These are phyloP conservation scores for Apostichopus japonicus DNA, from an alignment of 35 echinoderm and acorn worm genomes.

Conservation along the genomic window DNA sequence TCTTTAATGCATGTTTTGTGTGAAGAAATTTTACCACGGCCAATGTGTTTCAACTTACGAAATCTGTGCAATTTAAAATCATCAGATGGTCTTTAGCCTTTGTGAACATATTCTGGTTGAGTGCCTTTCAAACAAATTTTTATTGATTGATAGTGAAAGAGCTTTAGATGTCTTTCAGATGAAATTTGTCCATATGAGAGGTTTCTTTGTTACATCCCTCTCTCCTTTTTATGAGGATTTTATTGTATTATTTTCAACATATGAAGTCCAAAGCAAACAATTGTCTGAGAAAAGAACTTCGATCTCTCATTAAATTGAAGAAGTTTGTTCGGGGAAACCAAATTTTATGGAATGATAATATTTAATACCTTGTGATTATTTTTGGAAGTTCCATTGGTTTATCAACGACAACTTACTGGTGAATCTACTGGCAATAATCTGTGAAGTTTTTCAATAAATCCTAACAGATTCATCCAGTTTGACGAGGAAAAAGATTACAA, in stretches of 20 bases:
- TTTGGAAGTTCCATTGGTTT: not conserved
- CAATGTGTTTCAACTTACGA: not conserved
- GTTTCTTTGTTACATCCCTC: not conserved
- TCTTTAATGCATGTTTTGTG: not conserved
- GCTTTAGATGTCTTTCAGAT: not conserved
- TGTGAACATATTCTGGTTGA: not conserved
- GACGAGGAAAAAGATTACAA: not conserved
- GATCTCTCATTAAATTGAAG: not conserved
- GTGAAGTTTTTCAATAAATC: not conserved
- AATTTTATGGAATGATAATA: not conserved
- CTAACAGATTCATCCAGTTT: not conserved
- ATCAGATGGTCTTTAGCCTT: not conserved
- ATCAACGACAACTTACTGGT: not conserved
- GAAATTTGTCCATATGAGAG: not conserved
- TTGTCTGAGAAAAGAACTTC: not conserved
- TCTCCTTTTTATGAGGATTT: not conserved
- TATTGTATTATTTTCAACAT: not conserved
- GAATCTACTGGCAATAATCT: not conserved
- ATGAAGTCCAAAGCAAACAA: conserved; percentile 9
- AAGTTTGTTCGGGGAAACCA: not conserved
- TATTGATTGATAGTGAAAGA: not conserved
- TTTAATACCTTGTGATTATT: not conserved
- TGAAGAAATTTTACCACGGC: not conserved
- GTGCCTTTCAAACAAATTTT: not conserved
- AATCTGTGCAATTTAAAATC: not conserved